These are phyloP conservation scores for Elgonia sp. DNA, from an alignment of 2,888 invertebrate genomes.

Conservation along the genomic window DNA sequence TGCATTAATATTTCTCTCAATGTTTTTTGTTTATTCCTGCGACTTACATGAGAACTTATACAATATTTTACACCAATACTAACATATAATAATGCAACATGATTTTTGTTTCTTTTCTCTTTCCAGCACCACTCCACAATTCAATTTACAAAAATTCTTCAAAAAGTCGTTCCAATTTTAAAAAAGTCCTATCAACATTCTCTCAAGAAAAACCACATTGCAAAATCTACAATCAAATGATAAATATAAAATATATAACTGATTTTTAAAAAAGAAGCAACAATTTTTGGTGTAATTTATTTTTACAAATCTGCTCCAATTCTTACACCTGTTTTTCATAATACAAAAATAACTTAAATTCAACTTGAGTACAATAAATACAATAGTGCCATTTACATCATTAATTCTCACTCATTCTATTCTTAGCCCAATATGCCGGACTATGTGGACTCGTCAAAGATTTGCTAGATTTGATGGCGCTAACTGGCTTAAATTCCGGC, in stretches of 20 bases:
- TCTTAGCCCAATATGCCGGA: conserved; percentile 85
- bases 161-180: background rate
- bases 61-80: background rate
- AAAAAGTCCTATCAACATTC: background rate
- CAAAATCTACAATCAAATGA: background rate
- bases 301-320: background rate
- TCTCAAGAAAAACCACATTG: background rate
- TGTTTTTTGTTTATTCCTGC: too few relatives aligned
- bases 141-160: background rate
- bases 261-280: background rate
- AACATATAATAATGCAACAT: background rate
- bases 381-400: background rate
- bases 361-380: conserved; percentile 15
- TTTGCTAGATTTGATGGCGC: conserved; percentile 87
- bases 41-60: too few relatives aligned
- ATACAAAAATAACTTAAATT: conserved; percentile 1
- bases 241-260: background rate
- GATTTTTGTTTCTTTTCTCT: background rate
- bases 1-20: too few relatives aligned
- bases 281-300: background rate
- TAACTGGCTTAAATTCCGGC: conserved; percentile 87
- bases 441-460: conserved; percentile 90
- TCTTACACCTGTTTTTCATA: background rate
- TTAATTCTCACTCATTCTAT: conserved; percentile 40
- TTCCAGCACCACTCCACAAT: background rate